phyloP scores from a whole-genome alignment of 2,888 invertebrate genomes.

The Hydriomena furcata region DNA sequence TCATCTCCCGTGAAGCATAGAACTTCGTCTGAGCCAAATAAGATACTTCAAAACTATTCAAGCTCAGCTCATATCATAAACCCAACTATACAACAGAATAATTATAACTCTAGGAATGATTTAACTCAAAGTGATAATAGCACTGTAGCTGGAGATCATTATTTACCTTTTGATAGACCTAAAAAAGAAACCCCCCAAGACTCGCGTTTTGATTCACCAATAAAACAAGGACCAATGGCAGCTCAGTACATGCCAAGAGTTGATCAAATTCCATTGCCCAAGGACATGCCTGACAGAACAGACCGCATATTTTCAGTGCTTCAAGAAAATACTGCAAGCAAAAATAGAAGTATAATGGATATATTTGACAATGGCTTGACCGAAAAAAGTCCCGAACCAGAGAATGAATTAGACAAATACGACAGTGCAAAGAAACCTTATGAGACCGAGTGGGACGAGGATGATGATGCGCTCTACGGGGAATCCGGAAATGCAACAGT shows the following conservation, averaged over 20 bases:
- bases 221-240: constrained; percentile 13
- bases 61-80: background rate
- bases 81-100: constrained; percentile 12
- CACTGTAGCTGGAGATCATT: constrained; percentile 42
- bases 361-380: constrained; percentile 59
- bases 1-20: background rate
- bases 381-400: constrained; percentile 50
- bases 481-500: constrained; percentile 37
- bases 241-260: constrained; percentile 1
- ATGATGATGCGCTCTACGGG: constrained; percentile 76
- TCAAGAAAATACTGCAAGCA: constrained; percentile 56
- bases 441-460: constrained; percentile 72
- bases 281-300: constrained; percentile 43
- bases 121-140: constrained; percentile 54
- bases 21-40: background rate
- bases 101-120: constrained; percentile 30
- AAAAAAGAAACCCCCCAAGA: constrained; percentile 11
- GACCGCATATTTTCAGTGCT: constrained; percentile 64
- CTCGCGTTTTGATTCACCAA: constrained; percentile 24
- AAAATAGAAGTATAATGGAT: constrained; percentile 73
- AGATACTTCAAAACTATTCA: background rate
- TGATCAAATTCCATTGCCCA: constrained; percentile 16
- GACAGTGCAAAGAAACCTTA: constrained; percentile 53
- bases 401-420: constrained; percentile 52
- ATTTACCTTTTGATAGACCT: constrained; percentile 53